Evolutionary conservation across 1,140 invertebrate species (phyloP), one percentile per base, ranked within the genome.

Genomic region (Venturia canescens): DNA sequence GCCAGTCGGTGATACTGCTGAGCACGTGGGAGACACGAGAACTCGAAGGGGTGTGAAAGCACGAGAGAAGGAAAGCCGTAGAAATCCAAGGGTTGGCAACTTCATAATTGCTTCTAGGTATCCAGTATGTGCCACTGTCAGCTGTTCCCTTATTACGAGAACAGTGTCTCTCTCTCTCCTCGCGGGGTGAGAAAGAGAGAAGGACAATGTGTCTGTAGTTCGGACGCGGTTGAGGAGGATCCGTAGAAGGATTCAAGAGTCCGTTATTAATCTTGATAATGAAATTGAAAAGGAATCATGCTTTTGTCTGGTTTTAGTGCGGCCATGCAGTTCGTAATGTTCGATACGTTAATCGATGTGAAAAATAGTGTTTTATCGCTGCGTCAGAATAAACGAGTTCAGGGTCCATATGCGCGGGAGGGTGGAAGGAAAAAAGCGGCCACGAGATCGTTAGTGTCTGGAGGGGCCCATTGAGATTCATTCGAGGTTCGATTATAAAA

Each of bases 81-180:
- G 83, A 88, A 83, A 76, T 85, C 81, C 69, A 83, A 57, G 82
- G 81, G 84, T 86, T 84, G 83, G 84, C 84, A 86, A 86, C 79
- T 85, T 86, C 84, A 83, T 89, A 88, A 89, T 88, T 88, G 88
- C 86, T 88, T 87, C 86, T 85, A 84, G 86, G 78, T 84, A 53
- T 53, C 50, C 74, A 79, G 83, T 86, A 82, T 86, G 84, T 87
- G 86, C 85, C 86, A 88, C 82, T 88, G 86, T 89, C 87, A 88
- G 87, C 87, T 89, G 87, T 87, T 89, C 84, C 86, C 84, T 88
- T 88, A 88, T 88, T 88, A 88, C 86, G 83, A 84, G 84, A 79
- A 85, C 85, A 88, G 84, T 86, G 84, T 84, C 82, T 76, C n/a
- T n/a, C n/a, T n/a, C n/a, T n/a, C n/a, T n/a, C n/a, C n/a, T n/a